Evolutionary conservation across 2,888 invertebrate species (phyloP).

Genomic region (Ditylenchus weischeri): DNA sequence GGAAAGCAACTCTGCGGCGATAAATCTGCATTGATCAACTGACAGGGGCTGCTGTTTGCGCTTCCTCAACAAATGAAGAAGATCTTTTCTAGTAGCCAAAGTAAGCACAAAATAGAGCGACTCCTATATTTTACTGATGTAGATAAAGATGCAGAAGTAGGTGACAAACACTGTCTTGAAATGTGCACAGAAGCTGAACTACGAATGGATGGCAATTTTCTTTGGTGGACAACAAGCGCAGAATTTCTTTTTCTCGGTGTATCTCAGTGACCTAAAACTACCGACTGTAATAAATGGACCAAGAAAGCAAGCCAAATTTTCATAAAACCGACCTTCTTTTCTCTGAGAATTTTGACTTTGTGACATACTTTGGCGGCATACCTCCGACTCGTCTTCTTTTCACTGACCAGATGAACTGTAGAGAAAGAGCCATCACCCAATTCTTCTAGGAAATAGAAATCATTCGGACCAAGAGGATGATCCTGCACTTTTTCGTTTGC

Average conservation of each 20-base stretch:
- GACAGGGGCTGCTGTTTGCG: conserved; percentile 30
- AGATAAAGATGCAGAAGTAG: too few relatives aligned
- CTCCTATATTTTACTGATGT: conserved; percentile 62
- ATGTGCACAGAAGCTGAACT: conserved; percentile 88
- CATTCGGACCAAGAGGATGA: conserved; percentile 9
- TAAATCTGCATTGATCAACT: conserved; percentile 78
- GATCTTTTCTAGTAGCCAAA: conserved; percentile 90
- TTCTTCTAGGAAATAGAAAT: conserved; percentile 40
- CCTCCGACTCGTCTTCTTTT: conserved; percentile 21
- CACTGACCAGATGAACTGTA: conserved; percentile 38
- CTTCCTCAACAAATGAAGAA: conserved; percentile 60
- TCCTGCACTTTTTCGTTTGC: too few relatives aligned
- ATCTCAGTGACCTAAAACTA: conserved; percentile 35
- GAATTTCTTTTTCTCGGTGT: conserved; percentile 40
- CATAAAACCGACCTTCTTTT: conserved; percentile 74
- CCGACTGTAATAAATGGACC: not conserved
- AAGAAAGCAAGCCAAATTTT: conserved; percentile 5
- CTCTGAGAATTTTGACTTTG: conserved; percentile 84
- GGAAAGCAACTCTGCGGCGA: conserved; percentile 84
- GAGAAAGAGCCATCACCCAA: conserved; percentile 42
- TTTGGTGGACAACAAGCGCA: conserved; percentile 73
- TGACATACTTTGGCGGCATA: conserved; percentile 92
- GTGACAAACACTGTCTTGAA: conserved; percentile 72
- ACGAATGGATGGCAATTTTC: conserved; percentile 76
- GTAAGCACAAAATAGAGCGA: conserved; percentile 91